These are phyloP conservation scores for Lepidochrysops patricia DNA, from an alignment of 2,888 invertebrate genomes.

Conservation along the genomic window DNA sequence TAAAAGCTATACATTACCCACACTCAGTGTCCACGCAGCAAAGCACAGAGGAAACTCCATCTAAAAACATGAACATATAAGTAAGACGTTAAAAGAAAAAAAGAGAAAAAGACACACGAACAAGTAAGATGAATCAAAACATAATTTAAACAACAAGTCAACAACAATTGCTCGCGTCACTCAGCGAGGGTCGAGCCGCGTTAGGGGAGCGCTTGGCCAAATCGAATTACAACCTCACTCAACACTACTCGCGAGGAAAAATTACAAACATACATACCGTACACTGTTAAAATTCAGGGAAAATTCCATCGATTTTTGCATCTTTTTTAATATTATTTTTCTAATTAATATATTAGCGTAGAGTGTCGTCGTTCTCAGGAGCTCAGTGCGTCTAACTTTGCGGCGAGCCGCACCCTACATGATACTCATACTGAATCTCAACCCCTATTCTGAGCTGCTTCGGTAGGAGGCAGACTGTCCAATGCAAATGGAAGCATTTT, in stretches of 20 bases:
- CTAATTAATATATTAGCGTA: slow-evolving; percentile 37
- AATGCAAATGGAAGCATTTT: slow-evolving; percentile 35
- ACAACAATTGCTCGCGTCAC: slow-evolving; percentile 61
- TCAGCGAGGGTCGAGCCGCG: slow-evolving; percentile 45
- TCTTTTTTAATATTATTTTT: slow-evolving; percentile 28
- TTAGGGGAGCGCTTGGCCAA: slow-evolving; percentile 47
- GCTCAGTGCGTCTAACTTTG: slow-evolving; percentile 74
- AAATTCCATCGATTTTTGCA: slow-evolving; percentile 28
- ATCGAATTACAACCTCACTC: slow-evolving; percentile 47
- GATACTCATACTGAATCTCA: slow-evolving; percentile 74
- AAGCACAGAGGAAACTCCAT: slow-evolving; percentile 24
- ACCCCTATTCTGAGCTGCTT: slow-evolving; percentile 70
- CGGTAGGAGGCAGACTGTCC: slow-evolving; percentile 46
- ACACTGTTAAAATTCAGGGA: slow-evolving; percentile 13
- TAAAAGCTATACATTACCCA: slow-evolving; percentile 39
- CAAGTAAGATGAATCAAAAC: slow-evolving; percentile 46
- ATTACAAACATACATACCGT: slow-evolving; percentile 41
- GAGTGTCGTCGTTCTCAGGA: slow-evolving; percentile 59
- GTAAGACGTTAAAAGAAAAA: slow-evolving; percentile 10
- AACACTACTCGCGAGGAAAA: slow-evolving; percentile 16
- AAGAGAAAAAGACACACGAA: slow-evolving; percentile 20
- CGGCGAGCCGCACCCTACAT: slow-evolving; percentile 74
- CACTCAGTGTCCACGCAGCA: neutral
- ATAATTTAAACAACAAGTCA: slow-evolving; percentile 63
- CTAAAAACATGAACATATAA: slow-evolving; percentile 36